phyloP scores from a whole-genome alignment of 2,797 vertebrate genomes.

The Hydrocynus forskahlii region DNA sequence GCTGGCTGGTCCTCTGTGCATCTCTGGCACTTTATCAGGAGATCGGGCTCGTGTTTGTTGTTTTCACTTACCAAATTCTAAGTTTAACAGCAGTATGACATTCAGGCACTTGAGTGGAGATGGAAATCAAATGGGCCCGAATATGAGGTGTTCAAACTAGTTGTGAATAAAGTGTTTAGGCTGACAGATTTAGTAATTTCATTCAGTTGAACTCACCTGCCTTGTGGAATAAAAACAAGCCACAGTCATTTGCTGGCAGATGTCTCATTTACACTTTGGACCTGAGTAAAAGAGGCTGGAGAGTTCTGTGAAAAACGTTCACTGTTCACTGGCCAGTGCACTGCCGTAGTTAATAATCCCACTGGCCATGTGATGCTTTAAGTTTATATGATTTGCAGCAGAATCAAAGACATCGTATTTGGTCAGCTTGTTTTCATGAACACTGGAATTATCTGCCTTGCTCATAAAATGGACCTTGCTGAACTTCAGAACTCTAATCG shows the following conservation, averaged over 20 bases:
- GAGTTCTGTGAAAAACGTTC: neutral
- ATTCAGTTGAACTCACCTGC: neutral
- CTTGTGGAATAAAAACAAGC: neutral
- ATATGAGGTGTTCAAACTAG: constrained; percentile 3
- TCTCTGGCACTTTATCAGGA: constrained; percentile 69
- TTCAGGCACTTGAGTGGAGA: constrained; percentile 59
- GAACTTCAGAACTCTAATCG: constrained; percentile 35
- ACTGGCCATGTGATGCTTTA: constrained; percentile 17
- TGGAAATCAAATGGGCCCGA: constrained; percentile 4
- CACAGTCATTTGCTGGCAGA: neutral
- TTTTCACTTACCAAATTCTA: constrained; percentile 60
- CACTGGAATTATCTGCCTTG: constrained; percentile 36
- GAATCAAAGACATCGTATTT: constrained; percentile 21
- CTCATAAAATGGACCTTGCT: constrained; percentile 15
- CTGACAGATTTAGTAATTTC: neutral
- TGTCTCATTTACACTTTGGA: neutral
- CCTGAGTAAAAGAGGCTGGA: neutral
- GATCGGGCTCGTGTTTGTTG: constrained; percentile 65
- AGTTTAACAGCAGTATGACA: constrained; percentile 69
- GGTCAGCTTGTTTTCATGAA: constrained; percentile 53
- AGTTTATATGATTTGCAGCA: constrained; percentile 26
- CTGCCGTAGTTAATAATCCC: constrained; percentile 37
- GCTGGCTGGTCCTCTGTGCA: constrained; percentile 51
- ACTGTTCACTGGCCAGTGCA: constrained; percentile 11
- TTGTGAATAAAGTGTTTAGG: neutral